These are phyloP conservation scores for Caenorhabditis sp. DNA, from an alignment of 2,888 invertebrate genomes.

Conservation along the genomic window DNA sequence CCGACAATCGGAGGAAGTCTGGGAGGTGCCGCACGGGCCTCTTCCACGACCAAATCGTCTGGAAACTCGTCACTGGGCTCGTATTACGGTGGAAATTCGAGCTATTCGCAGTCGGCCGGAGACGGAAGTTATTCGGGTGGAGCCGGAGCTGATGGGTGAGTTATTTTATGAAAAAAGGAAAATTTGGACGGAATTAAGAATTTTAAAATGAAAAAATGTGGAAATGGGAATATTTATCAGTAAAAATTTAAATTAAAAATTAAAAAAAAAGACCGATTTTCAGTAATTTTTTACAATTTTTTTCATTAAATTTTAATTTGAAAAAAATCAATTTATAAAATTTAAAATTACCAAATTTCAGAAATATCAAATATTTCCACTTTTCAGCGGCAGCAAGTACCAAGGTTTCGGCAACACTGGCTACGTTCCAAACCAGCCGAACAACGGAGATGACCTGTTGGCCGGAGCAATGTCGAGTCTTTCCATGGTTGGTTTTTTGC, in stretches of 20 bases:
- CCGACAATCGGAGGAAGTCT: slow-evolving; percentile 59
- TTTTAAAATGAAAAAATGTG: too few relatives aligned
- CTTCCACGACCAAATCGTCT: slow-evolving; percentile 51
- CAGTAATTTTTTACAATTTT: not conserved
- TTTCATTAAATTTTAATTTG: not conserved
- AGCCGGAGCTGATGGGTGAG: slow-evolving; percentile 37
- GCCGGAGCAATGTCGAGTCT: slow-evolving; percentile 80
- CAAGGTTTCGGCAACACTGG: slow-evolving; percentile 82
- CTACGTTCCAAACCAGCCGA: slow-evolving; percentile 34
- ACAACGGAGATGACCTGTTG: slow-evolving; percentile 74
- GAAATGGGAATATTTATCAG: too few relatives aligned
- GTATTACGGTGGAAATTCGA: slow-evolving; percentile 67
- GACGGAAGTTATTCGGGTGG: slow-evolving; percentile 50
- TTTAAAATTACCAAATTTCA: too few relatives aligned
- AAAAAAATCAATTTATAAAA: too few relatives aligned
- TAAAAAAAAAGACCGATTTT: too few relatives aligned
- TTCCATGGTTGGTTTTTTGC: slow-evolving; percentile 69
- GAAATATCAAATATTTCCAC: too few relatives aligned
- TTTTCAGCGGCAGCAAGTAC: slow-evolving; percentile 70
- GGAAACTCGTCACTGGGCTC: slow-evolving; percentile 64
- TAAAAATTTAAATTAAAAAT: too few relatives aligned
- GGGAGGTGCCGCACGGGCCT: slow-evolving; percentile 5
- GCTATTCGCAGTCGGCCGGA: slow-evolving; percentile 62
- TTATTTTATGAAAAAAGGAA: slow-evolving; percentile 9
- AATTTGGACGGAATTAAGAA: too few relatives aligned